These are phyloP conservation scores for Ageneiosus marmoratus DNA, from an alignment of 2,113 vertebrate species.

Conservation along the genomic window DNA sequence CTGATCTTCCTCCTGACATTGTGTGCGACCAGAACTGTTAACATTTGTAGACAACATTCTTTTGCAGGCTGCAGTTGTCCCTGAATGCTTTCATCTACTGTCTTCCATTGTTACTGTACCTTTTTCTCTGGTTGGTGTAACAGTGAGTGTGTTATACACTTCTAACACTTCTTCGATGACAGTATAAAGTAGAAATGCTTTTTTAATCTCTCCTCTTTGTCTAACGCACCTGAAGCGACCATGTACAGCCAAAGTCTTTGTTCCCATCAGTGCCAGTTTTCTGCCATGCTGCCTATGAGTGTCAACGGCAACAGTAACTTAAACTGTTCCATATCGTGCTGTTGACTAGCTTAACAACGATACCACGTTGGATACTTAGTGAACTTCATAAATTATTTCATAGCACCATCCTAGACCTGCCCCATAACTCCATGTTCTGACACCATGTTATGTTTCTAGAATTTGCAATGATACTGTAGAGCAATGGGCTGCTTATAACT, in stretches of 20 bases:
- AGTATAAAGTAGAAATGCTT: slow-evolving; percentile 45
- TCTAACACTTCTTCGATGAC: slow-evolving; percentile 27
- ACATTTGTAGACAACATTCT: slow-evolving; percentile 10
- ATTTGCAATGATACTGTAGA: too few relatives aligned
- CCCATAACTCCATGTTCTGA: too few relatives aligned
- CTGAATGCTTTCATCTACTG: slow-evolving; percentile 12
- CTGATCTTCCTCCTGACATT: background rate
- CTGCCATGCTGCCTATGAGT: slow-evolving; percentile 17
- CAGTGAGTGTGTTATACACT: slow-evolving; percentile 43
- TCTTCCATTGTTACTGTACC: slow-evolving; percentile 18
- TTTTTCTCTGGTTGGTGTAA: background rate
- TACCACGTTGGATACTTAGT: too few relatives aligned
- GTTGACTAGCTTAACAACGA: too few relatives aligned
- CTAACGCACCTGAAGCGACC: background rate
- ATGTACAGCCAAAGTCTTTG: slow-evolving; percentile 42
- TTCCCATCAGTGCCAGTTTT: slow-evolving; percentile 48
- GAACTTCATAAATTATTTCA: too few relatives aligned
- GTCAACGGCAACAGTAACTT: slow-evolving; percentile 18
- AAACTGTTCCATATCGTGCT: background rate
- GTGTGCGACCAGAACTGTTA: background rate
- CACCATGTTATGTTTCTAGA: too few relatives aligned
- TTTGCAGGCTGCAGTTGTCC: slow-evolving; percentile 35
- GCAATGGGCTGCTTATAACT: too few relatives aligned
- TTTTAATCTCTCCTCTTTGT: slow-evolving; percentile 5
- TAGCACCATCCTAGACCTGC: too few relatives aligned